Percentiles rank a stretch among this genome's conserved stretches.
Conservation (phyloP, 2,113 vertebrate species). For the Ovis canadensis region DNA sequence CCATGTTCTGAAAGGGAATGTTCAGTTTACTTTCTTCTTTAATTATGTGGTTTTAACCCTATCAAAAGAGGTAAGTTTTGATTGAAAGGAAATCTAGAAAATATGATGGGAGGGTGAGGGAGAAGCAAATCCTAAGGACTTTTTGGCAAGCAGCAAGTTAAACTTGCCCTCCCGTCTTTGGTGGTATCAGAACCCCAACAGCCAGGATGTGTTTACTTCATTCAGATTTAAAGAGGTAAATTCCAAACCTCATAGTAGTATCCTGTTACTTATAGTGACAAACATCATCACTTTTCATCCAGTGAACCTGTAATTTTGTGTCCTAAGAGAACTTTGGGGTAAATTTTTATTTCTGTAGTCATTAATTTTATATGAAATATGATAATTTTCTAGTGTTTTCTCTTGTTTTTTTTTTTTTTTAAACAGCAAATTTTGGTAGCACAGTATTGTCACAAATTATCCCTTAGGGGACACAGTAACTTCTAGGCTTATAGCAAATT, state of each 20-base stretch:
- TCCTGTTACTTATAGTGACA: background rate
- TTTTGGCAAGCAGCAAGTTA: background rate
- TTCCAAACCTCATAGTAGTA: background rate
- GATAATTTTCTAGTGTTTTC: background rate
- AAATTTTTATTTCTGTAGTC: background rate
- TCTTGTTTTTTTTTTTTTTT: background rate
- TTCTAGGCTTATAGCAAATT: background rate
- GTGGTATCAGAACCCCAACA: background rate
- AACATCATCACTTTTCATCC: background rate
- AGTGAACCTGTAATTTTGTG: background rate
- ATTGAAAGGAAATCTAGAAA: conserved; percentile 40
- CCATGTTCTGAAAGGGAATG: background rate
- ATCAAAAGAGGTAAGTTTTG: conserved; percentile 10
- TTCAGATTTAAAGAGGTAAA: background rate
- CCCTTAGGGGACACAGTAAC: background rate
- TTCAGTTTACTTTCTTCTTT: conserved; percentile 43
- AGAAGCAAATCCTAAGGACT: background rate
- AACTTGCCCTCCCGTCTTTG: background rate
- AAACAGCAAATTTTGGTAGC: background rate
- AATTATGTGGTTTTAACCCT: conserved; percentile 48
- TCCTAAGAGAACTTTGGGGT: background rate
- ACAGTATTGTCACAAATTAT: background rate
- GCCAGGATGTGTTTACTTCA: background rate
- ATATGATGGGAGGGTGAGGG: background rate
- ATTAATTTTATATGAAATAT: conserved; percentile 36